These are phyloP conservation scores for Paralichthys olivaceus DNA, from an alignment of 2,113 vertebrate species.

Conservation along the genomic window DNA sequence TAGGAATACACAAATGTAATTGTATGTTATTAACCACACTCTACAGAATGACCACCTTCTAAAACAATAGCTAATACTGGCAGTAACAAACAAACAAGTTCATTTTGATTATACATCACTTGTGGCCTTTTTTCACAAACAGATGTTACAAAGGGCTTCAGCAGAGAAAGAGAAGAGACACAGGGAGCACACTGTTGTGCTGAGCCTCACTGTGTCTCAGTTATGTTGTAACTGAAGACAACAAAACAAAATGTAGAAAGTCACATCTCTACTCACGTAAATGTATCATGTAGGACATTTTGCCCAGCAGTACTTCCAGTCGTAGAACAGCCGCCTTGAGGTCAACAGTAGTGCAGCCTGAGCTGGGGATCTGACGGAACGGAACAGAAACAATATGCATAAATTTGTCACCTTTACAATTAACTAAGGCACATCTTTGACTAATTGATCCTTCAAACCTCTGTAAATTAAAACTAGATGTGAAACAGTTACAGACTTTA, in stretches of 20 bases:
- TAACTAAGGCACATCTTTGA: no score
- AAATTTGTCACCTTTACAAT: not conserved
- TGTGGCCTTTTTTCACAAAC: no score
- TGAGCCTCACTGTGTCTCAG: no score
- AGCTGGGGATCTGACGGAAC: slow-evolving; percentile 78
- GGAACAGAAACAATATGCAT: not conserved
- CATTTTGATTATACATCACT: no score
- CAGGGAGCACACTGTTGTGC: no score
- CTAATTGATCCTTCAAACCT: no score
- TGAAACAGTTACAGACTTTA: no score
- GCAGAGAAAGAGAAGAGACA: no score
- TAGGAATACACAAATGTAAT: not conserved
- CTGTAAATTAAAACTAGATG: no score
- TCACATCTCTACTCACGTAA: slow-evolving; percentile 83
- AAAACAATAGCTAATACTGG: no score
- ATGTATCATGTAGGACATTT: slow-evolving; percentile 89
- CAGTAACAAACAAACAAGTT: no score
- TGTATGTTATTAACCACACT: not conserved
- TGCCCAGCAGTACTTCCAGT: slow-evolving; percentile 85
- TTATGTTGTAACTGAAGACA: not conserved
- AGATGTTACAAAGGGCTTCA: no score
- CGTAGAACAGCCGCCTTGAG: slow-evolving; percentile 83
- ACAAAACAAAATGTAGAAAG: not conserved
- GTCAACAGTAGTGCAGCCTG: slow-evolving; percentile 86
- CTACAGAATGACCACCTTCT: not conserved